A percentile compares a stretch with the other conserved stretches of the same genome.
phyloP scores from a whole-genome alignment of 2,797 vertebrate species.

The Kryptolebias ocellatus region DNA sequence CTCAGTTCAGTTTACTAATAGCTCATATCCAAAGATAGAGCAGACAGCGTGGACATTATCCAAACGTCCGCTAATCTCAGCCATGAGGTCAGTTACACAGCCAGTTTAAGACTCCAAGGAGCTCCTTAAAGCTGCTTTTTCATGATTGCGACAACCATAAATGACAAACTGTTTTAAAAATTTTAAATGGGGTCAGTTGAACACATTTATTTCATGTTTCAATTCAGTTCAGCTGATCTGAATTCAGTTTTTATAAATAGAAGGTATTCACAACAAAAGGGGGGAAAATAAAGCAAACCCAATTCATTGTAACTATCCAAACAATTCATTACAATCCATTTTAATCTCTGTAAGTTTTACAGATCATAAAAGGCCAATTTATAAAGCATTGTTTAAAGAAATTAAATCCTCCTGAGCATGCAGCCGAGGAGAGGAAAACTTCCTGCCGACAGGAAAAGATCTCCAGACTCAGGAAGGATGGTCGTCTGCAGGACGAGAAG shows the following conservation, averaged over 20 bases:
- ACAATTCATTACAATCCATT: too few species aligned
- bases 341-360: too few species aligned
- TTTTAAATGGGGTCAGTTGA: too few species aligned
- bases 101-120: slow-evolving; percentile 2
- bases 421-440: background rate
- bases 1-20: slow-evolving; percentile 30
- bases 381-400: background rate
- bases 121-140: slow-evolving; percentile 5
- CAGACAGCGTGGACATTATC: slow-evolving; percentile 51
- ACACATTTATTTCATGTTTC: too few species aligned
- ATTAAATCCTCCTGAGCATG: background rate
- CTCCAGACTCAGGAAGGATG: slow-evolving; percentile 13
- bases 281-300: too few species aligned
- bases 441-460: background rate
- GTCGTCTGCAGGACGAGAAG: background rate
- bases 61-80: slow-evolving; percentile 32
- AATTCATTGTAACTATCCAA: too few species aligned
- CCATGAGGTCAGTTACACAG: slow-evolving; percentile 27
- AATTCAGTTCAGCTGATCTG: too few species aligned
- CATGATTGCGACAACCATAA: background rate
- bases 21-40: slow-evolving; percentile 60
- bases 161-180: background rate
- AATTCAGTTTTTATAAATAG: too few species aligned
- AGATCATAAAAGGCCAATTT: background rate
- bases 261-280: too few species aligned